These are phyloP conservation scores for Brachypodius melanocephalos DNA, from an alignment of 2,113 vertebrate genomes.

Conservation along the genomic window DNA sequence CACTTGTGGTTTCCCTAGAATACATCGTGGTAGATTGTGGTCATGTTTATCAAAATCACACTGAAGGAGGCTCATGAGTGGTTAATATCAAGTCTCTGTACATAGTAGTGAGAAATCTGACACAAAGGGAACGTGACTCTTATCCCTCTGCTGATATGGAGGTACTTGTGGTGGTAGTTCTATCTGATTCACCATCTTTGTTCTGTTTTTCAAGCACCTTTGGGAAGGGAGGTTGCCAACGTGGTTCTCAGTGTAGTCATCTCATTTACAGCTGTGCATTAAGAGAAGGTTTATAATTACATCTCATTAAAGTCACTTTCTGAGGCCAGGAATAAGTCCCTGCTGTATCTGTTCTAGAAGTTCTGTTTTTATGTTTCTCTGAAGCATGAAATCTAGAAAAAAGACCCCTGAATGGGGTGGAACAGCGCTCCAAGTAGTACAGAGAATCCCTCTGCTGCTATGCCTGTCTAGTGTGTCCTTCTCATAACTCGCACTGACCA, in stretches of 20 bases:
- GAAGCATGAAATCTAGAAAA: not conserved
- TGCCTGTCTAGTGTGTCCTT: not conserved
- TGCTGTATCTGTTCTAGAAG: not conserved
- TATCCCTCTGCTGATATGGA: not conserved
- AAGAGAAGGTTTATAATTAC: not conserved
- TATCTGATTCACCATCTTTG: not conserved
- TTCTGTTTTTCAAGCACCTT: not conserved
- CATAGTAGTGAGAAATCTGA: not conserved
- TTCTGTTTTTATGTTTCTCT: not conserved
- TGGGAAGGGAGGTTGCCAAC: not conserved
- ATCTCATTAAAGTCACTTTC: not conserved
- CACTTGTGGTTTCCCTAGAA: not conserved
- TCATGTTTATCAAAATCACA: not conserved
- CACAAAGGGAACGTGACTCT: accelerated
- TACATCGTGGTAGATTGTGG: not conserved
- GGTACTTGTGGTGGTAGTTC: not conserved
- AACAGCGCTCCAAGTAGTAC: not conserved
- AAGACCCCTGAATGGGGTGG: not conserved
- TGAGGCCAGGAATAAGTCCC: not conserved
- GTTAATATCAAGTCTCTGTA: not conserved
- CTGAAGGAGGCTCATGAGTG: not conserved
- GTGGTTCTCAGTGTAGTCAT: not conserved
- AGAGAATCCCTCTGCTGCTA: not conserved
- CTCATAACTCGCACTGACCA: not conserved
- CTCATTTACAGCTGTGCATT: not conserved